These are phyloP conservation scores for Eumeta japonica DNA, from an alignment of 1,140 invertebrate genomes.

Conservation along the genomic window DNA sequence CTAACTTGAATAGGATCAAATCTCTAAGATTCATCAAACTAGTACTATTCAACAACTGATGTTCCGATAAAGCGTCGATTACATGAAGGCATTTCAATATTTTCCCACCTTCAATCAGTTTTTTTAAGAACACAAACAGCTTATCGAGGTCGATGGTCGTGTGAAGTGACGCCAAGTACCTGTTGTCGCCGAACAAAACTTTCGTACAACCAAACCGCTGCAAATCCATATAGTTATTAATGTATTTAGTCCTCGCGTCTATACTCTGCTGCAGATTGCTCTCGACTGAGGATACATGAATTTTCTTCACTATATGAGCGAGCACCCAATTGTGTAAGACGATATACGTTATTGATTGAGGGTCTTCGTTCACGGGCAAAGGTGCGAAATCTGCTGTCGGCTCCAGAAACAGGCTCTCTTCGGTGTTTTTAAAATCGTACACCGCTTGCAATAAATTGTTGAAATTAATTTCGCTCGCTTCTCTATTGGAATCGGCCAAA, in stretches of 20 bases:
- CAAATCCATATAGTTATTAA: slow-evolving; percentile 51
- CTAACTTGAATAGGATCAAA: slow-evolving; percentile 49
- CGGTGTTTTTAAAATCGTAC: slow-evolving; percentile 43
- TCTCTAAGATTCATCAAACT: slow-evolving; percentile 44
- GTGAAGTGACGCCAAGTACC: slow-evolving; percentile 48
- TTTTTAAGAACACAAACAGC: slow-evolving; percentile 35
- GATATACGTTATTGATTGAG: slow-evolving; percentile 46
- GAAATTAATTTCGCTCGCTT: slow-evolving; percentile 37
- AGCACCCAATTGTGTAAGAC: slow-evolving; percentile 53
- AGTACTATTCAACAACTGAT: slow-evolving; percentile 34
- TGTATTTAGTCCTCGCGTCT: slow-evolving; percentile 43
- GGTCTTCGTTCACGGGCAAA: slow-evolving; percentile 32
- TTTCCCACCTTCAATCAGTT: slow-evolving; percentile 37
- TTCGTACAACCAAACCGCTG: slow-evolving; percentile 45
- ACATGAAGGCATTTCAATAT: slow-evolving; percentile 45
- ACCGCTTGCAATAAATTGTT: slow-evolving; percentile 41
- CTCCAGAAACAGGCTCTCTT: slow-evolving; percentile 43
- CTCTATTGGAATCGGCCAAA: slow-evolving; percentile 27
- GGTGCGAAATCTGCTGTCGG: slow-evolving; percentile 35
- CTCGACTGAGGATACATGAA: slow-evolving; percentile 42
- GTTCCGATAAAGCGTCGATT: slow-evolving; percentile 43
- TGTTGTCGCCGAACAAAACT: slow-evolving; percentile 42
- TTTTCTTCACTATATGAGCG: slow-evolving; percentile 52
- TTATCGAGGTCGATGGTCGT: slow-evolving; percentile 44
- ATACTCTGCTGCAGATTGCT: slow-evolving; percentile 43